Evolutionary conservation across 1,140 invertebrate species (phyloP).

Genomic region (Hestina assimilis): DNA sequence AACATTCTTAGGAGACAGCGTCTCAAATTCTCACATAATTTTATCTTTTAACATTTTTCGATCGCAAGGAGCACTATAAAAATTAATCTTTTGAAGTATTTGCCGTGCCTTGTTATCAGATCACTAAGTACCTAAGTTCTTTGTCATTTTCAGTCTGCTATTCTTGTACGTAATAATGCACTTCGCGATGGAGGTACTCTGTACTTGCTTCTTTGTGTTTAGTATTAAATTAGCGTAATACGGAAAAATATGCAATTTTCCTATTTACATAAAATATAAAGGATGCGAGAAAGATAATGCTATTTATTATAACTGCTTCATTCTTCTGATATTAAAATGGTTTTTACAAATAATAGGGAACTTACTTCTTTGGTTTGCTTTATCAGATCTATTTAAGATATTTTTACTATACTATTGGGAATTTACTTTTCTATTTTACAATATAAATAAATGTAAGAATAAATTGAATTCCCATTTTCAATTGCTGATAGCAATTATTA

Average conservation of each 20-base stretch:
- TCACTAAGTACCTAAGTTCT: slow-evolving; percentile 36
- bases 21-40: too few relatives aligned
- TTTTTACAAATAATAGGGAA: too few relatives aligned
- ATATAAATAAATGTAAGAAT: too few relatives aligned
- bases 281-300: not conserved
- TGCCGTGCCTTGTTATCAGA: slow-evolving; percentile 17
- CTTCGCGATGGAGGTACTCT: slow-evolving; percentile 30
- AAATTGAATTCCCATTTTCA: too few relatives aligned
- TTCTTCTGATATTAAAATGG: not conserved
- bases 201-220: slow-evolving; percentile 31
- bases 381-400: too few relatives aligned
- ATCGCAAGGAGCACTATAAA: slow-evolving; percentile 13
- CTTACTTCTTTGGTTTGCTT: too few relatives aligned
- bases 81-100: slow-evolving; percentile 26
- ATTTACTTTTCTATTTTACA: too few relatives aligned
- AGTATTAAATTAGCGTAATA: slow-evolving; percentile 33
- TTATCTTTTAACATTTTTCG: too few relatives aligned
- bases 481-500: too few relatives aligned
- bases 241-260: slow-evolving; percentile 28
- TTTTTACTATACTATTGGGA: too few relatives aligned
- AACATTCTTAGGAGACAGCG: too few relatives aligned
- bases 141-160: slow-evolving; percentile 51
- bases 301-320: not conserved
- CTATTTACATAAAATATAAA: slow-evolving; percentile 5
- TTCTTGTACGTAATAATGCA: slow-evolving; percentile 41